Base-by-base conservation (phyloP, 2,797 vertebrate species). In the Lutjanus argentimaculatus region DNA sequence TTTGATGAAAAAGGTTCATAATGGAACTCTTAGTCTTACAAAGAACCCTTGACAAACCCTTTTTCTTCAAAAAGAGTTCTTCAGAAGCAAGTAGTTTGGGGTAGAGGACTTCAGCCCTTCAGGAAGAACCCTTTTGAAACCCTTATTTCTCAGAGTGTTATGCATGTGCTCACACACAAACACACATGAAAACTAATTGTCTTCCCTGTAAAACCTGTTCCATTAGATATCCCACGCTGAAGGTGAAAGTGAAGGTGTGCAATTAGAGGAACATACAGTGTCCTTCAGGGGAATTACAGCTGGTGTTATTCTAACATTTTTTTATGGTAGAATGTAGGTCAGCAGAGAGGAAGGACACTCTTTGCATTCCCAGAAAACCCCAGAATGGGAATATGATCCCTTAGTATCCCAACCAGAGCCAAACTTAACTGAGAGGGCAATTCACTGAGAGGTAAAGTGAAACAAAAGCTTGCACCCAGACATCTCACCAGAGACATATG, bases 401-500 rank as follows among this genome's bases (percentile, higher is more conserved):
- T 90, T 86, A 80, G 85, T 86, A 85, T 91, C 88, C 30, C 79
- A 79, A 90, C 64, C 77, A 86, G 82, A 92, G 91, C 75, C 84
- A 67, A 90, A 88, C 86, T 81, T 87, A 61, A 91, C 87, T 71
- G 69, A 90, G 85, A 89, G 87, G 75, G 85, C 85, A 92, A 89
- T 72, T 85, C 73, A 64, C 81, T 87, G 79, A 77, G 85, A 66
- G 52, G 77, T 55, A 62, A 88, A 78, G 55, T 52, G 71, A 89
- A 92, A 86, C 82, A 87, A 91, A 90, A 86, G 73, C 84, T 67
- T 79, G 58, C 68, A 74, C 69, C 81, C 68, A 85, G 75, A 87
- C 85, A 84, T 82, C 78, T 89, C 76, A 88, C 80, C 72, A 83
- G 89, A 88, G 75, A 87, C 93, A 95, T 93, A 91, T 95, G 93